Conservation (phyloP, 2,888 invertebrate genomes). For the Drosophila meridiana region DNA sequence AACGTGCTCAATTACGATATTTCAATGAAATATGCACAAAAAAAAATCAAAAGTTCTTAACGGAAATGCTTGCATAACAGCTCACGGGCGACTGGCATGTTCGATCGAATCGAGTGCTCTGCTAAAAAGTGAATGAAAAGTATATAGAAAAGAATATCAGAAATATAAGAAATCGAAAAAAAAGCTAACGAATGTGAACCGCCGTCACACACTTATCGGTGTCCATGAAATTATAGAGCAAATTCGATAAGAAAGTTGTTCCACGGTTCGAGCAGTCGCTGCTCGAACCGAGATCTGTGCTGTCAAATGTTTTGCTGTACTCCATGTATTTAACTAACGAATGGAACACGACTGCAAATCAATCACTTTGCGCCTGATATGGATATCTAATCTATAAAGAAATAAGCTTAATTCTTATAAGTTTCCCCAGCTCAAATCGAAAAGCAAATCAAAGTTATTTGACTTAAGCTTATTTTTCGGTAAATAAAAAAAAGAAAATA, state of each 20-base stretch:
- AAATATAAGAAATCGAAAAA: conserved; percentile 11
- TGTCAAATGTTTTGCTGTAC: conserved; percentile 34
- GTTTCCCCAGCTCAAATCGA: background rate
- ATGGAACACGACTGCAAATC: conserved; percentile 55
- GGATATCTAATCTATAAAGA: conserved; percentile 68
- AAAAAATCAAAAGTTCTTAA: background rate
- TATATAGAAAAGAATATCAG: conserved; percentile 3
- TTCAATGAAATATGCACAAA: conserved; percentile 1
- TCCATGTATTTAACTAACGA: conserved; percentile 31
- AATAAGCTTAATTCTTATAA: conserved; percentile 42
- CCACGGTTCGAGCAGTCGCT: conserved; percentile 12
- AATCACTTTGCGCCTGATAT: conserved; percentile 67
- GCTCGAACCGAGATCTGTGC: conserved; percentile 42
- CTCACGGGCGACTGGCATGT: conserved; percentile 30
- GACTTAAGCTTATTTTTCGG: background rate
- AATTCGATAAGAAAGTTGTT: conserved; percentile 52
- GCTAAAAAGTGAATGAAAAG: conserved; percentile 30
- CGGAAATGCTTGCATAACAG: conserved; percentile 43
- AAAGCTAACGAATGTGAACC: conserved; percentile 4
- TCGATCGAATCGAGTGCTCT: conserved; percentile 7
- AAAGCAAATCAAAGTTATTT: conserved; percentile 6
- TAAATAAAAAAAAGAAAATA: background rate
- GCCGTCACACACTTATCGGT: conserved; percentile 35
- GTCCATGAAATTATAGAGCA: conserved; percentile 60
- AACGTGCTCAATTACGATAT: conserved; percentile 51